Evolutionary conservation across 2,888 invertebrate genomes (phyloP).

Genomic region (Sceliomorpha sp.): DNA sequence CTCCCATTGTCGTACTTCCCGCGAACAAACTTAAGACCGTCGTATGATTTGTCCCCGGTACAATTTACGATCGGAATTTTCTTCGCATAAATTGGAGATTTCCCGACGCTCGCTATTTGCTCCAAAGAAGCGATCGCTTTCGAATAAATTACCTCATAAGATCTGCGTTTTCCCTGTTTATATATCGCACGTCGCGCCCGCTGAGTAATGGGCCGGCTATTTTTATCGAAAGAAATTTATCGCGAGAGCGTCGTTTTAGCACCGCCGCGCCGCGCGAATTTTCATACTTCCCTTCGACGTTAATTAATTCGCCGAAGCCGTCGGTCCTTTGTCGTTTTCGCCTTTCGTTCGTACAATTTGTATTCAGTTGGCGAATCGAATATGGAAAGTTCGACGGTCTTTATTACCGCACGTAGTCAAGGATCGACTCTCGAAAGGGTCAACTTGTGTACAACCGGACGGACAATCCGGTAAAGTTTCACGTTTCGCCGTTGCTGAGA

Average conservation of each 20-base stretch:
- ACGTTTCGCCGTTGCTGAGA: constrained; percentile 70
- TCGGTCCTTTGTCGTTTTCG: too few relatives aligned
- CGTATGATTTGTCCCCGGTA: constrained; percentile 47
- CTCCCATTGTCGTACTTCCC: constrained; percentile 48
- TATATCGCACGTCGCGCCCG: constrained; percentile 17
- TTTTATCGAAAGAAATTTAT: constrained; percentile 4
- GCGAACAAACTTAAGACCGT: constrained; percentile 61
- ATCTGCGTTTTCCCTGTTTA: constrained; percentile 19
- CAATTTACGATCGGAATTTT: constrained; percentile 53
- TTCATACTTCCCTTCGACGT: too few relatives aligned
- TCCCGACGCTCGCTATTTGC: constrained; percentile 15
- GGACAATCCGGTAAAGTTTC: constrained; percentile 65
- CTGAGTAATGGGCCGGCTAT: too few relatives aligned
- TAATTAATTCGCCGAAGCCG: too few relatives aligned
- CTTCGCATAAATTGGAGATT: constrained; percentile 52
- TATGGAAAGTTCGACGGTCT: constrained; percentile 53
- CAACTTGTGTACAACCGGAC: constrained; percentile 27
- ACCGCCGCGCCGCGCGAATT: too few relatives aligned
- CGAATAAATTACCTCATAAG: constrained; percentile 32
- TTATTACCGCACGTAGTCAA: constrained; percentile 59
- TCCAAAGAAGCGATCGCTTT: constrained; percentile 36
- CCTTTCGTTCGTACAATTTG: too few relatives aligned
- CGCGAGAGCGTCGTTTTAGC: too few relatives aligned
- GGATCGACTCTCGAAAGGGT: constrained; percentile 37
- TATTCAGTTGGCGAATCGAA: too few relatives aligned